Base-by-base conservation (phyloP, 2,888 invertebrate genomes). In the Muschampia plurimacula region DNA sequence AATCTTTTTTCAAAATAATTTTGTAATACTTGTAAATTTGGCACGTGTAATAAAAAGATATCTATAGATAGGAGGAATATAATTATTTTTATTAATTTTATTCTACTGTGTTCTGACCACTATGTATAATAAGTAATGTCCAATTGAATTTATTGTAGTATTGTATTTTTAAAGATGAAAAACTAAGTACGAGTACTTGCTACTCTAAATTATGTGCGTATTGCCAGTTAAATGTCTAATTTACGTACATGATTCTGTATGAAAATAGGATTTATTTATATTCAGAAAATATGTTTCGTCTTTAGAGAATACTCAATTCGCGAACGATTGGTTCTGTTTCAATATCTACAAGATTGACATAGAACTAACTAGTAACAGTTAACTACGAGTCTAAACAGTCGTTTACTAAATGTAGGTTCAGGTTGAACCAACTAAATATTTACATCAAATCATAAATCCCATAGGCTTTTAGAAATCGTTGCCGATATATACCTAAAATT, bases 191-290 rank as follows among this genome's bases (percentile, higher is more conserved):
- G 41, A 62, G 13, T 15, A 80, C 85, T 89, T n/a, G n/a, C n/a
- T n/a, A 89, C 82, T 73, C 74, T 80, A 84, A 62, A 87, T 83
- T 77, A 87, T 92, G 91, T 93, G 90, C 92, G 92, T 91, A 86
- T 90, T 89, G 88, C 87, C 88, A 86, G 88, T 89, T 89, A 87
- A 82, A 88, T 83, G 80, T 83, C 89, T 91, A 91, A 87, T 81
- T 86, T 89, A 90, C 86, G 85, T 90, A 90, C 85, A 87, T 84
- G 83, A 83, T 78, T 87, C 85, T 87, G 91, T 93, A 93, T 89
- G 93, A 93, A 94, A 93, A 93, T 93, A 93, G 90, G 90, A 88
- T 89, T 91, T 79, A 86, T 88, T 91, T 89, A 83, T 88, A 84
- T 87, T 92, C 86, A 89, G 91, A 93, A 93, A 94, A 94, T 93